Percentiles rank a stretch among this genome's conserved stretches.
phyloP scores from a whole-genome alignment of 2,888 invertebrate genomes.

The Tetanocera ferruginea region DNA sequence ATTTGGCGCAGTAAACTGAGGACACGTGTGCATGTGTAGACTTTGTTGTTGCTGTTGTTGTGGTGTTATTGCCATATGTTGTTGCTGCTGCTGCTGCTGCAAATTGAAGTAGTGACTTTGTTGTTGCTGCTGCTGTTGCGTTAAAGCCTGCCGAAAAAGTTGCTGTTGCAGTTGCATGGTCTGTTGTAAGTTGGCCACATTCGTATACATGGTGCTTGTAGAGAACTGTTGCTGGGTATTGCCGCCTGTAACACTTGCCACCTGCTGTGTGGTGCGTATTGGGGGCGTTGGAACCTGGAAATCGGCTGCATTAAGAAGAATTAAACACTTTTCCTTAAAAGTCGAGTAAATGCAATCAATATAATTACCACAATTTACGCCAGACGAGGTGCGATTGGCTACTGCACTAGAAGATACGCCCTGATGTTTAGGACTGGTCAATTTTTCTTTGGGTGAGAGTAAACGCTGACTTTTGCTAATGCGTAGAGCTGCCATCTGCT shows the following conservation, averaged over 20 bases:
- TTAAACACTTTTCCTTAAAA: not conserved
- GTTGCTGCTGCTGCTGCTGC: constrained; percentile 43
- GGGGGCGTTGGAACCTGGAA: not conserved
- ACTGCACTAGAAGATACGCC: not conserved
- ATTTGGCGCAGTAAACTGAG: constrained; percentile 73
- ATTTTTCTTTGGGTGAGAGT: constrained; percentile 46
- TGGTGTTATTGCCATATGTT: constrained; percentile 42
- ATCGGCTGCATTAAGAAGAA: not conserved
- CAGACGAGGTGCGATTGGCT: not conserved
- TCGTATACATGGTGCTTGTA: constrained; percentile 79
- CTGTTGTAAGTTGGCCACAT: constrained; percentile 77
- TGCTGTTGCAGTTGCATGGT: constrained; percentile 80
- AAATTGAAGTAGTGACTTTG: constrained; percentile 24
- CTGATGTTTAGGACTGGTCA: constrained; percentile 46
- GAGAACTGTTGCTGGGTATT: constrained; percentile 50
- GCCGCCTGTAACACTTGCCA: not conserved
- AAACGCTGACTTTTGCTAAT: constrained; percentile 27
- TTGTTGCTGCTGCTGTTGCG: constrained; percentile 47
- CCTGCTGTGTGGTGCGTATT: not conserved
- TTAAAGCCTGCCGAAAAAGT: constrained; percentile 73
- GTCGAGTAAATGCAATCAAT: not conserved
- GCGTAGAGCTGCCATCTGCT: constrained; percentile 13
- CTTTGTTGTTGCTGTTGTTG: constrained; percentile 13
- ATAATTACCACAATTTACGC: not conserved
- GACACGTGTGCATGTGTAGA: constrained; percentile 41